Evolutionary conservation across 2,888 invertebrate genomes (phyloP).

Genomic region (Machimus rusticus): DNA sequence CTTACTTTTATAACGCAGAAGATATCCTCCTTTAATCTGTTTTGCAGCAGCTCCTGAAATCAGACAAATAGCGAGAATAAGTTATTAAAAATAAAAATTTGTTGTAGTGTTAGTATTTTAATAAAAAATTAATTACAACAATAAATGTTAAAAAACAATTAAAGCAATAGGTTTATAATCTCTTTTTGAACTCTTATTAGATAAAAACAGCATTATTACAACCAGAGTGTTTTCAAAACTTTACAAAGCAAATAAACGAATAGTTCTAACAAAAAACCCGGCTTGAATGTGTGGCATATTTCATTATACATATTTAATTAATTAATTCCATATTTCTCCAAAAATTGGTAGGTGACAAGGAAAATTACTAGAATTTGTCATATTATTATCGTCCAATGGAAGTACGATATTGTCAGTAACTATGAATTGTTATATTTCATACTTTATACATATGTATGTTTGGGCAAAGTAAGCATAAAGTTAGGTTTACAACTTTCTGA

Average conservation of each 20-base stretch:
- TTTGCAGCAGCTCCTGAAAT: slow-evolving; percentile 71
- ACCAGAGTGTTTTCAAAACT: too few species aligned
- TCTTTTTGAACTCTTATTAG: too few species aligned
- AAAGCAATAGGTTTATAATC: background rate
- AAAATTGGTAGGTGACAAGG: too few species aligned
- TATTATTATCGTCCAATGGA: background rate
- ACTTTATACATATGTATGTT: background rate
- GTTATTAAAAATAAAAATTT: background rate
- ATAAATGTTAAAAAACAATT: background rate
- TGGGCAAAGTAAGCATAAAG: background rate
- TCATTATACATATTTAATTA: too few species aligned
- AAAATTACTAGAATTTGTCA: background rate
- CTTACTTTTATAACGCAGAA: slow-evolving; percentile 80
- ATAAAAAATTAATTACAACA: too few species aligned
- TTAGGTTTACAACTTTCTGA: slow-evolving; percentile 27
- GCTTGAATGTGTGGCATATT: background rate
- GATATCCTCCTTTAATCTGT: slow-evolving; percentile 79
- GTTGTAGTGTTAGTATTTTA: background rate
- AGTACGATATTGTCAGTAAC: background rate
- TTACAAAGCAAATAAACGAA: too few species aligned
- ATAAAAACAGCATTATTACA: too few species aligned
- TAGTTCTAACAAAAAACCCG: too few species aligned
- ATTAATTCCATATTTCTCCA: too few species aligned
- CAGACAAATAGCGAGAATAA: slow-evolving; percentile 48
- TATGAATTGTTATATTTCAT: background rate